phyloP scores from a whole-genome alignment of 2,888 invertebrate genomes.

The Xanthia togata region DNA sequence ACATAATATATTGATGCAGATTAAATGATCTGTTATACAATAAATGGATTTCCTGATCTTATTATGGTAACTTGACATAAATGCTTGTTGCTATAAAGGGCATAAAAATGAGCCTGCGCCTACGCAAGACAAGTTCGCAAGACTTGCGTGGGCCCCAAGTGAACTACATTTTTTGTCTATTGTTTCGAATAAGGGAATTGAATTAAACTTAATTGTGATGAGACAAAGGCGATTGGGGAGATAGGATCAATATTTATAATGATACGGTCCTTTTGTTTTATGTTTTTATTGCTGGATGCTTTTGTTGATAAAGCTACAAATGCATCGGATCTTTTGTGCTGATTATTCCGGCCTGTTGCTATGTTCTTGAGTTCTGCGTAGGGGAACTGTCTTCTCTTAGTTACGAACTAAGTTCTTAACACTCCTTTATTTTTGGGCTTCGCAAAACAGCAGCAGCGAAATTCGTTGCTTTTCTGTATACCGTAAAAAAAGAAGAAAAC shows the following conservation, averaged over 20 bases:
- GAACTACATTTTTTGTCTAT: conserved; percentile 54
- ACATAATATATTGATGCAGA: conserved; percentile 34
- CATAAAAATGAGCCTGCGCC: conserved; percentile 56
- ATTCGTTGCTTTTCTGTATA: not conserved
- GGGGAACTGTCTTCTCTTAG: not conserved
- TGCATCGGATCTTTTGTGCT: conserved; percentile 4
- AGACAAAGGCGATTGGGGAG: conserved; percentile 23
- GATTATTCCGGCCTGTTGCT: not conserved
- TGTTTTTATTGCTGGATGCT: conserved; percentile 7
- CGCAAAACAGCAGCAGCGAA: not conserved
- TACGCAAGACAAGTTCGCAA: conserved; percentile 40
- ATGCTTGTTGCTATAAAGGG: conserved; percentile 42
- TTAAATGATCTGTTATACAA: conserved; percentile 50
- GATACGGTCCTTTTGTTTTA: conserved; percentile 24
- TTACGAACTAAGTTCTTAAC: not conserved
- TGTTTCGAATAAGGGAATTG: conserved; percentile 50
- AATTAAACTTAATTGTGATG: conserved; percentile 30
- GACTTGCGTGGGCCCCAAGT: conserved; percentile 51
- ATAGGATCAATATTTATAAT: conserved; percentile 43
- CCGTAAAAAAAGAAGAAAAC: not conserved
- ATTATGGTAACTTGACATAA: conserved; percentile 62
- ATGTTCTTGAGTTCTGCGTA: not conserved
- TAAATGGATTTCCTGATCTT: conserved; percentile 63
- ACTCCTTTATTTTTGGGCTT: not conserved
- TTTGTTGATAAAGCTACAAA: conserved; percentile 12